These are phyloP conservation scores for Microplitis manilae DNA, from an alignment of 2,888 invertebrate genomes.

Conservation along the genomic window DNA sequence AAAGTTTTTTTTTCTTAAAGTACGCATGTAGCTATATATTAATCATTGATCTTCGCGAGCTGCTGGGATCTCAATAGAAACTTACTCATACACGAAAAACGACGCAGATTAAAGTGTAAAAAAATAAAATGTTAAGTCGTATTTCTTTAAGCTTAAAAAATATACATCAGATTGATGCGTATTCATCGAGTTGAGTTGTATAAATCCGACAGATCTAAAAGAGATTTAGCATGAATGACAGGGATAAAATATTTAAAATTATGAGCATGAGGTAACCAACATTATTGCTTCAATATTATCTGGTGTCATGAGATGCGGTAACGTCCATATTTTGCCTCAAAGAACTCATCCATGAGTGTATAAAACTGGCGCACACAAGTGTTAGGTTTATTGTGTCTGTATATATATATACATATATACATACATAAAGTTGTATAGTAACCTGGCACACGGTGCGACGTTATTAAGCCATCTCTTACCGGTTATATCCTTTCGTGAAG, in stretches of 20 bases:
- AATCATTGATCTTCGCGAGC: constrained; percentile 47
- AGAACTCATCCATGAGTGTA: constrained; percentile 23
- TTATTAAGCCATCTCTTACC: constrained; percentile 69
- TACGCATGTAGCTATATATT: constrained; percentile 47
- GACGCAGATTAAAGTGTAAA: constrained; percentile 25
- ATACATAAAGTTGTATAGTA: constrained; percentile 39
- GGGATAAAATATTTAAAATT: constrained; percentile 23
- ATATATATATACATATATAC: constrained; percentile 48
- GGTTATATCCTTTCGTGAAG: constrained; percentile 55
- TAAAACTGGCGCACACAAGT: constrained; percentile 50
- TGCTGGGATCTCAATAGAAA: constrained; percentile 38
- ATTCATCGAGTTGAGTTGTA: constrained; percentile 26
- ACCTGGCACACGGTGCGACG: constrained; percentile 54
- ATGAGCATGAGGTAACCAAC: constrained; percentile 52
- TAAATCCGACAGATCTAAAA: background rate
- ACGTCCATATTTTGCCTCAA: constrained; percentile 40
- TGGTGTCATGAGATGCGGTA: constrained; percentile 59
- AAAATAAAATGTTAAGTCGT: background rate
- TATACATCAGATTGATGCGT: background rate
- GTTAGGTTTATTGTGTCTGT: constrained; percentile 5
- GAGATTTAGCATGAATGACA: background rate
- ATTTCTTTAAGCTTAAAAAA: background rate
- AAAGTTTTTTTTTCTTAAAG: constrained; percentile 8
- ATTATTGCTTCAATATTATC: constrained; percentile 70
- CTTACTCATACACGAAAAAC: constrained; percentile 24